Percentiles rank a stretch among this genome's conserved stretches.
phyloP scores from a whole-genome alignment of 2,797 vertebrate genomes.

The Otus scops region DNA sequence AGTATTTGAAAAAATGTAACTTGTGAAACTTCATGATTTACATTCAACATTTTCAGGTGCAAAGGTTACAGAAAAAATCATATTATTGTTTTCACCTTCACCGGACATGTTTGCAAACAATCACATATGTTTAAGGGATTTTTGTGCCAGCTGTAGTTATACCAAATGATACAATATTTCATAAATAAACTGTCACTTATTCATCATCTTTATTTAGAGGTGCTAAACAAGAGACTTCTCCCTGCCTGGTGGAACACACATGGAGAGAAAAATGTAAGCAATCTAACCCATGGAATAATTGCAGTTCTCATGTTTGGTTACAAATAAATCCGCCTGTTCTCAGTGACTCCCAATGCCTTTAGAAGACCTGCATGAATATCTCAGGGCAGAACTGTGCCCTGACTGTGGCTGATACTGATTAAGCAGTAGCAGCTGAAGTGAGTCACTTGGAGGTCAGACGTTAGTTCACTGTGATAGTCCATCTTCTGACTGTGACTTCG shows the following conservation, averaged over 20 bases:
- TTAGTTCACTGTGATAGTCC: not conserved
- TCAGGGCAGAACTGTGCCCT: not conserved
- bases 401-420: not conserved
- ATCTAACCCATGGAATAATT: not conserved
- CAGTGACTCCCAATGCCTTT: not conserved
- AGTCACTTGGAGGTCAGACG: not conserved
- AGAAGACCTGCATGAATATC: not conserved
- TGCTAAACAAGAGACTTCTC: slow-evolving; percentile 49
- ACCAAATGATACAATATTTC: slow-evolving; percentile 46
- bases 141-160: slow-evolving; percentile 53
- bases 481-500: not conserved
- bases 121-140: slow-evolving; percentile 49
- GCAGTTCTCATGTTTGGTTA: not conserved
- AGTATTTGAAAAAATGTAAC: not conserved
- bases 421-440: not conserved
- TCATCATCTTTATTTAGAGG: slow-evolving; percentile 62
- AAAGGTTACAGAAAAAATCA: slow-evolving; percentile 27
- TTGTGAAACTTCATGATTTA: not conserved
- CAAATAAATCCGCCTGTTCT: not conserved
- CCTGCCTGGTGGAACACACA: not conserved
- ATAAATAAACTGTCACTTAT: slow-evolving; percentile 59
- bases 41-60: not conserved
- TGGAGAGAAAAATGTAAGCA: slow-evolving; percentile 23
- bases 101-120: slow-evolving; percentile 57
- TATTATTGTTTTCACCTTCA: slow-evolving; percentile 49